phyloP scores from a whole-genome alignment of 2,797 vertebrate genomes.

The Darevskia mixta region DNA sequence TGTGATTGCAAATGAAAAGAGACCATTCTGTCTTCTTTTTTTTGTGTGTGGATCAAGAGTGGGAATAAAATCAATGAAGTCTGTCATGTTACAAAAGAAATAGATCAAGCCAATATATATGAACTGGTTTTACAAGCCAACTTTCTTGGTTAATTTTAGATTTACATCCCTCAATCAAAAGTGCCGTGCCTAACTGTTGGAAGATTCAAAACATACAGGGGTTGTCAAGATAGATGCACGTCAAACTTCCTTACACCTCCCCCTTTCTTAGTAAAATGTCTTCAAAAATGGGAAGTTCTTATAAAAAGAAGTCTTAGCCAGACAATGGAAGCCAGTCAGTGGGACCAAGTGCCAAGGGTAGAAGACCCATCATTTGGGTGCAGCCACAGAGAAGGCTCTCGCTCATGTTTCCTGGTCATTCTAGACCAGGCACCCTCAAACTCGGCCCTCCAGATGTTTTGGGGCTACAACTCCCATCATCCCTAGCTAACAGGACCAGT shows the following conservation, averaged over 20 bases:
- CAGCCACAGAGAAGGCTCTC: no score
- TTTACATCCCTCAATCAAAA: constrained; percentile 6
- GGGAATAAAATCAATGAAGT: neutral
- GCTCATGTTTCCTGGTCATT: no score
- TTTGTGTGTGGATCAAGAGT: neutral
- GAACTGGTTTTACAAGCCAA: neutral
- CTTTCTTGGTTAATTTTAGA: neutral
- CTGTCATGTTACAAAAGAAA: neutral
- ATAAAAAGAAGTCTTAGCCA: neutral
- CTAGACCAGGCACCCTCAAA: no score
- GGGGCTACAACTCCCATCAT: no score
- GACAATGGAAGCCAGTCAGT: no score
- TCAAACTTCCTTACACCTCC: neutral
- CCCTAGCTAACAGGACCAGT: no score
- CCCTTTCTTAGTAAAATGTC: neutral
- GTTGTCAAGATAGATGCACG: neutral
- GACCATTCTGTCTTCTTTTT: neutral
- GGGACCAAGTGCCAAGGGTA: no score
- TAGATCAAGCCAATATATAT: neutral
- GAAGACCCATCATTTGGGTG: no score
- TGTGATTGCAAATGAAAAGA: neutral
- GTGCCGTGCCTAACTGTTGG: neutral
- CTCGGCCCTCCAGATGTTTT: no score
- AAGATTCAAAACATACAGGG: neutral
- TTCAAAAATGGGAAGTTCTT: neutral